Evolutionary conservation across 2,888 invertebrate species (phyloP), one percentile per base, ranked within the genome.

Genomic region (Ceratothoa steindachneri): DNA sequence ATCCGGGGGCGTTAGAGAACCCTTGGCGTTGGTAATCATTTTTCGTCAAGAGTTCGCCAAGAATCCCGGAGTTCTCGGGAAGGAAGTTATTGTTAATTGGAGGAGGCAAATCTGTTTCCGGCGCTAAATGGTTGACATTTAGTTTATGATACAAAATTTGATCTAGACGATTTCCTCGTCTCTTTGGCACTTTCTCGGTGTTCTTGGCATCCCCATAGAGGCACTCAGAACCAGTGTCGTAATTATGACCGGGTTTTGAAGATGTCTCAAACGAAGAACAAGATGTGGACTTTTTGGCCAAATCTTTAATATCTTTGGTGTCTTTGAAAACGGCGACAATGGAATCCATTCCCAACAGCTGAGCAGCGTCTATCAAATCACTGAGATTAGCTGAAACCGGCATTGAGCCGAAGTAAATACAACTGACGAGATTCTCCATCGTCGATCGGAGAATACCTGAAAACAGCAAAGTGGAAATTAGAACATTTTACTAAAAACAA

Each of bases 61-160:
- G 41, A 55, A 76, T 76, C 24, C 76, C 76, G 27, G 22, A 60
- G 3, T 60, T 60, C 24, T 60, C 60, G 12, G 60, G 60, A 12
- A 60, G 27, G 24, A 60, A 60, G n/a, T n/a, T n/a, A 60, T 60
- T 60, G 15, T 51, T 15, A 3, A 51, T 3, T 22, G 60, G 60
- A 7, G 27, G 22, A 1, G 60, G 60, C 12, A 24, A 12, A 60
- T 60, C 27, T 12, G n/a, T n/a, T 7, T 60, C 60, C 27, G 76
- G 76, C 12, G 76, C 76, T 52, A 76, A 31, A 55, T 76, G 76
- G 55, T 76, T 73, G 51, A 68, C 76, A 73, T 76, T 76, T 15
- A 76, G 69, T 51, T 76, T 76, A 60, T 73, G 73, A 64, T 76
- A 76, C 31, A 76, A 68, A 30, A 76, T 76, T 64, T 76, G 72